These are phyloP conservation scores for Caenorhabditis angaria DNA, from an alignment of 2,888 invertebrate genomes.

Conservation along the genomic window DNA sequence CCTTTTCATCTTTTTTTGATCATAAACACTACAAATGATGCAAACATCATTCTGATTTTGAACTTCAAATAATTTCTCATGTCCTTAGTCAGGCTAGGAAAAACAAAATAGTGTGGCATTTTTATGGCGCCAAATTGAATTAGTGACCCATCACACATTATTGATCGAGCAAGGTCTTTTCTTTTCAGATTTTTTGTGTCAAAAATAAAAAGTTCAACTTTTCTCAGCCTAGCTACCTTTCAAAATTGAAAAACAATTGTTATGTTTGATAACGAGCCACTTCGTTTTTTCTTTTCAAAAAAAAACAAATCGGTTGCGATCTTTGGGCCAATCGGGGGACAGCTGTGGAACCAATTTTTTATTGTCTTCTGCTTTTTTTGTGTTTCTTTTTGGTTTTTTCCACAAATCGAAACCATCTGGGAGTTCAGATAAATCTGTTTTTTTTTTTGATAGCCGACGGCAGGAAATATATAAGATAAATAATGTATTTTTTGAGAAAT, in stretches of 20 bases:
- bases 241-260: too few relatives aligned
- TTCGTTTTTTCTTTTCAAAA: background rate
- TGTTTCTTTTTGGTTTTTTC: background rate
- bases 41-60: too few relatives aligned
- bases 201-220: background rate
- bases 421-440: too few relatives aligned
- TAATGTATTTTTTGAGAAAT: too few relatives aligned
- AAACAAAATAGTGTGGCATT: conserved; percentile 9
- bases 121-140: conserved; percentile 24
- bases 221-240: background rate
- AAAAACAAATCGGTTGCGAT: background rate
- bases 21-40: too few relatives aligned
- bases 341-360: background rate
- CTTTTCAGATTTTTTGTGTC: background rate
- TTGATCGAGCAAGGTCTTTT: background rate
- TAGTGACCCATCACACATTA: conserved; percentile 19
- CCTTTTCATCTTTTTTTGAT: too few relatives aligned
- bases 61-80: background rate
- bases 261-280: background rate
- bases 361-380: background rate
- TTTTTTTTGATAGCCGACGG: background rate
- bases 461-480: too few relatives aligned
- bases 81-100: background rate
- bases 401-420: background rate
- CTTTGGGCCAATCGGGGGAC: background rate